phyloP scores from a whole-genome alignment of 2,888 invertebrate genomes.

The Melipona bicolor region DNA sequence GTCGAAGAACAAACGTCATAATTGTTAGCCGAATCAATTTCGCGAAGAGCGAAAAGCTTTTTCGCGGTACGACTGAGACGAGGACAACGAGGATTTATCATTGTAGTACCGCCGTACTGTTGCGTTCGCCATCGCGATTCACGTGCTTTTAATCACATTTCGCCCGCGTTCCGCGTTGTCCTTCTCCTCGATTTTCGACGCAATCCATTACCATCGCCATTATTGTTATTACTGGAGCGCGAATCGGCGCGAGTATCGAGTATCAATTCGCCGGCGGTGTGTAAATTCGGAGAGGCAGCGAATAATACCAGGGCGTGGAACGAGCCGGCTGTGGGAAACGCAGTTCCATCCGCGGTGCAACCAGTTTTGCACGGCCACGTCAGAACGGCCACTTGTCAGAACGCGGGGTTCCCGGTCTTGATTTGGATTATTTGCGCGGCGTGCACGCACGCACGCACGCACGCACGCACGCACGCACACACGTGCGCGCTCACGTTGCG shows the following conservation, averaged over 20 bases:
- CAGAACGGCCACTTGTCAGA: slow-evolving; percentile 67
- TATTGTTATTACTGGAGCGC: neutral
- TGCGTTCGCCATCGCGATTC: neutral
- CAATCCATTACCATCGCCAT: neutral
- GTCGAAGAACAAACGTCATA: no score
- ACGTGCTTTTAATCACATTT: neutral
- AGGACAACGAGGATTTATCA: neutral
- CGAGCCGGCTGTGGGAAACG: slow-evolving; percentile 35
- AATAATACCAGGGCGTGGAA: slow-evolving; percentile 49
- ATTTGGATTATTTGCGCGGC: slow-evolving; percentile 69
- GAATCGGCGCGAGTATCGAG: neutral
- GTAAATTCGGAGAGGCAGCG: slow-evolving; percentile 55
- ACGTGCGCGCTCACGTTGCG: slow-evolving; percentile 9
- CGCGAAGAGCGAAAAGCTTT: no score
- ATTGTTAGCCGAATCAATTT: no score
- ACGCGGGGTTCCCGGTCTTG: slow-evolving; percentile 60
- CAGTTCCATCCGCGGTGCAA: slow-evolving; percentile 57
- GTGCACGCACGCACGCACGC: neutral
- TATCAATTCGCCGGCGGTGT: slow-evolving; percentile 22
- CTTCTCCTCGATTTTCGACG: neutral
- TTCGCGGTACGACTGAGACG: neutral
- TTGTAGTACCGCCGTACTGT: neutral
- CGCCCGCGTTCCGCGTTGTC: neutral
- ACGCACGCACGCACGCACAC: neutral
- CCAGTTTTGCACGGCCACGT: slow-evolving; percentile 69